Evolutionary conservation across 2,888 invertebrate species (phyloP).

Genomic region (Aradus depressus): DNA sequence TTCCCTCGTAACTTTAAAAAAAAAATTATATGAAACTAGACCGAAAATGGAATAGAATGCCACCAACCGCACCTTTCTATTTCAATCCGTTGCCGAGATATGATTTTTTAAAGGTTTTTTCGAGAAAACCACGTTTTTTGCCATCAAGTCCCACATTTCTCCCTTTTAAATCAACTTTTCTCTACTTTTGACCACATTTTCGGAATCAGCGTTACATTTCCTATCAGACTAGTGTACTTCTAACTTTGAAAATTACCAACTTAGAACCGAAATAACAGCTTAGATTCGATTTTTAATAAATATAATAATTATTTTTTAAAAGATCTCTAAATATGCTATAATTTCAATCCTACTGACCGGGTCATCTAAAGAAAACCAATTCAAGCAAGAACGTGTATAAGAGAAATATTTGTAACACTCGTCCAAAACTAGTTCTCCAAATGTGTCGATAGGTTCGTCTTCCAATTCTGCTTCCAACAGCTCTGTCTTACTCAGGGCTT

Average conservation of each 20-base stretch:
- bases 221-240: background rate
- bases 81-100: too few species aligned
- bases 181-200: too few species aligned
- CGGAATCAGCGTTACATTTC: too few species aligned
- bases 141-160: too few species aligned
- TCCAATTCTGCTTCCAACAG: conserved; percentile 17
- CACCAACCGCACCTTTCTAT: too few species aligned
- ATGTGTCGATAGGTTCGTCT: conserved; percentile 17
- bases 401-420: conserved; percentile 21
- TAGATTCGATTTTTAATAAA: background rate
- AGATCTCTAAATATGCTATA: too few species aligned
- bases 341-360: conserved; percentile 14
- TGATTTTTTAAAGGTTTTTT: too few species aligned
- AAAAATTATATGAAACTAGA: background rate
- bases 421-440: conserved; percentile 19
- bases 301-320: too few species aligned
- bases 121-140: too few species aligned
- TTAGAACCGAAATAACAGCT: background rate
- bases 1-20: background rate
- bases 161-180: too few species aligned
- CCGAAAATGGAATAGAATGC: too few species aligned
- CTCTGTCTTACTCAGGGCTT: conserved; percentile 20
- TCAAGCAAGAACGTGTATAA: conserved; percentile 20
- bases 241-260: background rate
- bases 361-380: conserved; percentile 19